Evolutionary conservation across 2,888 invertebrate genomes (phyloP).

Genomic region (Macrostomum cliftonense): DNA sequence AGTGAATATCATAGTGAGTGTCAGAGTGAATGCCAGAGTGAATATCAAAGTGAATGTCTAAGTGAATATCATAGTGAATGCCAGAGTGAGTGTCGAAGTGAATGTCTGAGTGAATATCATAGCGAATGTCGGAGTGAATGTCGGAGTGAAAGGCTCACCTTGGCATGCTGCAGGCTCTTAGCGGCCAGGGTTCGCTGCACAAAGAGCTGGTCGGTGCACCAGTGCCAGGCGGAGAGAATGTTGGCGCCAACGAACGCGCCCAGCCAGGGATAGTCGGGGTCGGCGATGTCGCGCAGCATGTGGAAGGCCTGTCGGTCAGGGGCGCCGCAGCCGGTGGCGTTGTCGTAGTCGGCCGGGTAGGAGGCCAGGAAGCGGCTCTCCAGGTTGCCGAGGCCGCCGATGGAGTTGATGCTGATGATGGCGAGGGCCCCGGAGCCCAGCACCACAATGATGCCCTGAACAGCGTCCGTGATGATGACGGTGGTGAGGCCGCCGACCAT

Average conservation of each 20-base stretch:
- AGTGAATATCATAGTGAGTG: too few species aligned
- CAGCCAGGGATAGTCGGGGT: conserved; percentile 41
- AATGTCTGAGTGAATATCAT: too few species aligned
- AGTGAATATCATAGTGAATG: too few species aligned
- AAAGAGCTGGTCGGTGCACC: conserved; percentile 41
- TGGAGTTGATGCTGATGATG: conserved; percentile 17
- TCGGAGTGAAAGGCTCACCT: background rate
- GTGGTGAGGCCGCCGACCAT: conserved; percentile 22
- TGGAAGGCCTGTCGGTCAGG: conserved; percentile 36
- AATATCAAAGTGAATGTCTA: too few species aligned
- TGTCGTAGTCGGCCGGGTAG: conserved; percentile 8
- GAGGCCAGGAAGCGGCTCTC: conserved; percentile 11
- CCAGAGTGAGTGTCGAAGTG: too few species aligned
- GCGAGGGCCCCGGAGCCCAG: conserved; percentile 24
- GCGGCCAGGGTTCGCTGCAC: conserved; percentile 42
- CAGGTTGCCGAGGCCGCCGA: background rate
- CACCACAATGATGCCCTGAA: conserved; percentile 31
- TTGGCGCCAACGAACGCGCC: conserved; percentile 42
- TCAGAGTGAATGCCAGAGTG: too few species aligned
- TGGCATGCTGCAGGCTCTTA: conserved; percentile 40
- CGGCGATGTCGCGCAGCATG: conserved; percentile 35
- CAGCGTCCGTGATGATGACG: conserved; percentile 32
- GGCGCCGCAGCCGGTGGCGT: conserved; percentile 25
- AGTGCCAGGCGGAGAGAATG: conserved; percentile 42
- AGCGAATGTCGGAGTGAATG: too few species aligned